Percentiles rank a stretch among this genome's conserved stretches.
These are phyloP conservation scores for Brachionus calyciflorus DNA, from an alignment of 1,140 invertebrate genomes.

Conservation along the genomic window DNA sequence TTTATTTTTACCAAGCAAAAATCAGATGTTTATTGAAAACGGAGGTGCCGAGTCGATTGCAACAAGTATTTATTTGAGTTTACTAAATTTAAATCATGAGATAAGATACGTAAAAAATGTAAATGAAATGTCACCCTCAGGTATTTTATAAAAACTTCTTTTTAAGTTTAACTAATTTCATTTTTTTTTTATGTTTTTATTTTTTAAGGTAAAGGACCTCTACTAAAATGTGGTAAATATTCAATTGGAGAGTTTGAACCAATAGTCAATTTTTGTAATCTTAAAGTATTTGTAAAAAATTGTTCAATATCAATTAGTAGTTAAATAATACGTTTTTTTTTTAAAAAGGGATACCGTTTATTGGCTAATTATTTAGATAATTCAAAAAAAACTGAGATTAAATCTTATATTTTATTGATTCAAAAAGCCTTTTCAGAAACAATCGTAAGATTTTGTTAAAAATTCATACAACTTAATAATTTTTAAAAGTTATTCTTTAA, in stretches of 20 bases:
- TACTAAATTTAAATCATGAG: constrained; percentile 26
- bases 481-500: background rate
- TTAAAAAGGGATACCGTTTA: background rate
- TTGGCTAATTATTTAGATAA: constrained; percentile 1
- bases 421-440: background rate
- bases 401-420: constrained; percentile 25
- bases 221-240: constrained; percentile 42
- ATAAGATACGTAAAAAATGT: constrained; percentile 16
- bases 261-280: constrained; percentile 44
- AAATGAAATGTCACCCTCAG: constrained; percentile 45
- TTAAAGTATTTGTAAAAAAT: constrained; percentile 8
- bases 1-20: constrained; percentile 17
- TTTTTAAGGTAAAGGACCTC: background rate
- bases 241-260: constrained; percentile 43
- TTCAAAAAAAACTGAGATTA: constrained; percentile 31
- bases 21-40: background rate
- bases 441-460: background rate
- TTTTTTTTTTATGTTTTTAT: background rate
- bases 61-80: constrained; percentile 27
- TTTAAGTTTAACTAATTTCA: background rate
- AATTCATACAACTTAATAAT: background rate
- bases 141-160: background rate
- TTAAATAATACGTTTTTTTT: background rate
- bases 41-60: constrained; percentile 39
- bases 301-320: background rate